Base-by-base conservation (phyloP, 2,888 invertebrate species). In the Meliscaeva auricollis region DNA sequence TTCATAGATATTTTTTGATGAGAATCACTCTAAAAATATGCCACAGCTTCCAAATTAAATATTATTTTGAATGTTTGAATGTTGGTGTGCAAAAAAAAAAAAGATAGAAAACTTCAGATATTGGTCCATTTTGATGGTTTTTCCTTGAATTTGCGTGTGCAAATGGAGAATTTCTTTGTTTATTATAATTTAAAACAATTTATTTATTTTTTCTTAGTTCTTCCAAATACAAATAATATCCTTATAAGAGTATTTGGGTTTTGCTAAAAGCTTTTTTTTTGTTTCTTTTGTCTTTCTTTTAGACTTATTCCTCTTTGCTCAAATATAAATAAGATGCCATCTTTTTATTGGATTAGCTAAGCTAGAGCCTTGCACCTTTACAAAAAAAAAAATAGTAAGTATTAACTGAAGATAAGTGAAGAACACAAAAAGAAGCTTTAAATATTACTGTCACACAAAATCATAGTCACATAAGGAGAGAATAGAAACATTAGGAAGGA, bases 21-120 rank as follows among this genome's bases (percentile, higher is more conserved):
- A 85, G 85, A 85, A 85, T 73, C 85, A 81, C 81, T 85, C 85
- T 85, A 85, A 85, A 85, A 81, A 85, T 85, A 85, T 77, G 81
- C 85, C 85, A 54, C 69, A 58, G 76, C 69, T 81, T 85, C 85
- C 85, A 85, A 85, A 85, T 77, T 73, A 54, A 81, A 84, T 41
- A 69, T 41, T 44, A 58, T 48, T n/a, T 20, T 72, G 50, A 17
- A 52, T 20, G 32, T 35, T 8, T 22, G 20, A 35, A 64, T 85
- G 76, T 81, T 68, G 35, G 81, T 85, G 52, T 68, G 70, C 72
- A 66, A 44, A 70, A 50, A 60, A 50, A 11, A n/a, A n/a, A 15
- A 62, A 26, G 13, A 68, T 48, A 38, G 22, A 50, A 38, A 38
- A 68, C 41, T 66, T 66, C 20, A 48, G 35, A 17, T 52, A 50